Base-by-base conservation (phyloP, 1,140 invertebrate genomes). In the Zeugodacus cucurbitae region DNA sequence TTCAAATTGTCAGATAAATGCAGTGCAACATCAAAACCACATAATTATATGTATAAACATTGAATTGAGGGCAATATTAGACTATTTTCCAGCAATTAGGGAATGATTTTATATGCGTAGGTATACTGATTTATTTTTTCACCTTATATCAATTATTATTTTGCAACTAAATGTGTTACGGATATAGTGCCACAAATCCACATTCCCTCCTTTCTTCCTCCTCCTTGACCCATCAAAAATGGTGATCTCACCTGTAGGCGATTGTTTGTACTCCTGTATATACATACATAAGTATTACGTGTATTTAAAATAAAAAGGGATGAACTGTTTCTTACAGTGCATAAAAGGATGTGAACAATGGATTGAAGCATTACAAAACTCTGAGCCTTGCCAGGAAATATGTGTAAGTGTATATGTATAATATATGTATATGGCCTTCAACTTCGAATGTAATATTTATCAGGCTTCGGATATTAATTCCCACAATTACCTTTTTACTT, bases 291-390 rank as follows among this genome's bases (percentile, higher is more conserved):
- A 22, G 3, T 14, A 48, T 34, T 11, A 54, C 8, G n/a, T 82
- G 22, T 29, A 82, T 82, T 82, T 82, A n/a, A 44, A 82, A 82
- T 82, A 48, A 48, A 82, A 26, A 29, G 22, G 22, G 37, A 41
- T 22, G 41, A 11, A 41, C 74, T 26, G 8, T 48, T 82, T 82
- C 22, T 82, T 88, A 95, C 94, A 97, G 96, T 97, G 96, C 90
- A 94, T 93, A 11, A 94, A 94, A 91, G 96, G 96, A 62, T 97
- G 96, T 90, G 93, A 94, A 74, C 92, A 95, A 87, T 97, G 96
- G 96, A 94, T 95, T 90, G 94, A 94, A 87, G 96, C 96, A n/a
- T 91, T 96, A 59, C 94, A 95, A 90, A 94, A 95, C 78, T 95
- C 93, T 86, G 92, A 93, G 17, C 87, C 95, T 74, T 97, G 96